Evolutionary conservation across 2,797 vertebrate genomes (phyloP).

Genomic region (Chaetodon trifasciatus): DNA sequence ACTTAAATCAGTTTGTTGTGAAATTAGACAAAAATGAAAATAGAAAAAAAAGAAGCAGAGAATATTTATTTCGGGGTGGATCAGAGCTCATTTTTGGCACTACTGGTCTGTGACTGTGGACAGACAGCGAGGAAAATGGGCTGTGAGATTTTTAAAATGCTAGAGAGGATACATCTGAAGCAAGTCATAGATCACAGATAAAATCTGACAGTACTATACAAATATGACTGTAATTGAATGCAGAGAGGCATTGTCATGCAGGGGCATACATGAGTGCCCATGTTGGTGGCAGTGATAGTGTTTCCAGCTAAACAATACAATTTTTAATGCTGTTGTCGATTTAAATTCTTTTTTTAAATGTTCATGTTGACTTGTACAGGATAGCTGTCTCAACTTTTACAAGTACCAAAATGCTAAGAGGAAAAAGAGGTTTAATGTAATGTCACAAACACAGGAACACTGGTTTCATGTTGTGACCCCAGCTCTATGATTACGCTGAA

Average conservation of each 20-base stretch:
- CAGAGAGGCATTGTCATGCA: constrained; percentile 35
- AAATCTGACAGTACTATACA: constrained; percentile 54
- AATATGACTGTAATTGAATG: constrained; percentile 37
- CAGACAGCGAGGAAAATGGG: constrained; percentile 28
- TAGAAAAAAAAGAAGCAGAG: background rate
- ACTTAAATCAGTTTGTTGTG: constrained; percentile 39
- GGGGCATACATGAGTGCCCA: constrained; percentile 2
- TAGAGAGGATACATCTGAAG: constrained; percentile 39
- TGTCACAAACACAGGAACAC: background rate
- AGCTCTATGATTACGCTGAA: background rate
- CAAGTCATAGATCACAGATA: constrained; percentile 57
- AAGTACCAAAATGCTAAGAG: background rate
- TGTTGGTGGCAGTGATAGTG: constrained; percentile 9
- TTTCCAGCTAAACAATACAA: background rate
- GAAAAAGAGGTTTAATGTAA: background rate
- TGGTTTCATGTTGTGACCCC: background rate
- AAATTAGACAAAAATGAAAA: constrained; percentile 51
- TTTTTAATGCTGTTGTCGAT: constrained; percentile 16
- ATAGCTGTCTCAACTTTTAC: background rate
- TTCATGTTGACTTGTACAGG: background rate
- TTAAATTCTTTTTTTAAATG: background rate
- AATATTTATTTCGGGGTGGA: constrained; percentile 33
- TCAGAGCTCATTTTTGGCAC: constrained; percentile 52
- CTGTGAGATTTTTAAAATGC: constrained; percentile 33
- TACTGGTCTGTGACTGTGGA: constrained; percentile 34